A percentile compares a stretch with the other conserved stretches of the same genome.
Conservation (phyloP, 2,113 vertebrate species). For the Callorhinus ursinus region DNA sequence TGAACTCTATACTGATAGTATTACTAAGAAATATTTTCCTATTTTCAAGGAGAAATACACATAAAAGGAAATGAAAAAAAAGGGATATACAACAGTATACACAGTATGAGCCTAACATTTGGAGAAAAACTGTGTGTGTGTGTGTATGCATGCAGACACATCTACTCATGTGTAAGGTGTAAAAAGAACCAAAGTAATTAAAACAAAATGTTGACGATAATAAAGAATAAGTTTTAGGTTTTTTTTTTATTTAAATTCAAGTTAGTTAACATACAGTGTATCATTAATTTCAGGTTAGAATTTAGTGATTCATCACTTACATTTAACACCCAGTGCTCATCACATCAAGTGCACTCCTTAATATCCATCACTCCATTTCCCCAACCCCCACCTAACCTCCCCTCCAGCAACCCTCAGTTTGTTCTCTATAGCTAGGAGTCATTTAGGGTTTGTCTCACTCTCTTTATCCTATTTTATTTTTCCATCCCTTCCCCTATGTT, state of each 20-base stretch:
- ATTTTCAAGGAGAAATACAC: conserved; percentile 26
- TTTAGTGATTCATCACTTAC: not conserved
- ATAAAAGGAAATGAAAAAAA: conserved; percentile 2
- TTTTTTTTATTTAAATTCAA: not conserved
- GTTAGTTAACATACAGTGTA: not conserved
- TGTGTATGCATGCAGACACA: not conserved
- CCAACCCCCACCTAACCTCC: not conserved
- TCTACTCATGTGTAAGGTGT: not conserved
- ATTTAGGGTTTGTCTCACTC: not conserved
- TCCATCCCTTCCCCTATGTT: not conserved
- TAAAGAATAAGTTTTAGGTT: not conserved
- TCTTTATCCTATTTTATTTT: not conserved
- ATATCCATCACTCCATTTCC: not conserved
- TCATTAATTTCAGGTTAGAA: not conserved
- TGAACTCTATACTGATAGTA: not conserved
- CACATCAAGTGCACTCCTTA: not conserved
- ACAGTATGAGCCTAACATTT: not conserved
- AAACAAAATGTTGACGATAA: not conserved
- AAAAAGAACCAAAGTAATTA: not conserved
- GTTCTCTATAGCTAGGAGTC: not conserved
- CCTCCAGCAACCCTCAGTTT: not conserved
- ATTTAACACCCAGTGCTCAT: not conserved
- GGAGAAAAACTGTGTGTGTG: not conserved
- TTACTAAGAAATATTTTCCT: conserved; percentile 19
- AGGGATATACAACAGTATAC: not conserved